Conservation (phyloP, 2,888 invertebrate genomes). For the Rhamnusium bicolor region DNA sequence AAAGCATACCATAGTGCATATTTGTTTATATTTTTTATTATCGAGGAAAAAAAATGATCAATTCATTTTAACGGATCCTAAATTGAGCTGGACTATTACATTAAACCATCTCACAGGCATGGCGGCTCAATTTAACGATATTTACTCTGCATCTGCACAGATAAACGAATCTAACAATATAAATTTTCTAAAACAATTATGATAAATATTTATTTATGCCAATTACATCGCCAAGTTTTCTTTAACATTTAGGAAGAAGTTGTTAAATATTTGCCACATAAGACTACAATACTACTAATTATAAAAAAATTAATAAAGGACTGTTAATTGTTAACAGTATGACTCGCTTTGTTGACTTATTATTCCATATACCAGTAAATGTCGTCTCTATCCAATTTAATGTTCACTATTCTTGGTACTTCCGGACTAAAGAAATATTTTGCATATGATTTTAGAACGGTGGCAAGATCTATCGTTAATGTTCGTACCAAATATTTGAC, state of each 20-base stretch:
- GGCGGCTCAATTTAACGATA: background rate
- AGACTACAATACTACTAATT: background rate
- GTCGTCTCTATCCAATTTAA: no score
- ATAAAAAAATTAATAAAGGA: background rate
- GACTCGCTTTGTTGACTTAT: background rate
- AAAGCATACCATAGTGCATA: no score
- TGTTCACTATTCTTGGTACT: no score
- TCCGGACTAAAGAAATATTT: background rate
- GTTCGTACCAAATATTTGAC: no score
- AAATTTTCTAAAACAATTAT: slow-evolving; percentile 14
- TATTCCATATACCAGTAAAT: no score
- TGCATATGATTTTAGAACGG: background rate
- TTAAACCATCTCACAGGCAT: no score
- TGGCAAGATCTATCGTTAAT: no score
- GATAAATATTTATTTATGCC: slow-evolving; percentile 7
- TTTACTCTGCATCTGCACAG: background rate
- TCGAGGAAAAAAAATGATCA: no score
- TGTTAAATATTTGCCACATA: background rate
- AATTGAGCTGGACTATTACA: no score
- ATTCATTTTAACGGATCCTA: no score
- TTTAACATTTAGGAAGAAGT: background rate
- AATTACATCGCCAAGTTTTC: slow-evolving; percentile 8
- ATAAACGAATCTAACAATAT: background rate
- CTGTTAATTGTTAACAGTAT: background rate
- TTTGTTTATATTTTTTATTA: no score